Base-by-base conservation (phyloP, 1,140 invertebrate species). In the Chymomyza costata region DNA sequence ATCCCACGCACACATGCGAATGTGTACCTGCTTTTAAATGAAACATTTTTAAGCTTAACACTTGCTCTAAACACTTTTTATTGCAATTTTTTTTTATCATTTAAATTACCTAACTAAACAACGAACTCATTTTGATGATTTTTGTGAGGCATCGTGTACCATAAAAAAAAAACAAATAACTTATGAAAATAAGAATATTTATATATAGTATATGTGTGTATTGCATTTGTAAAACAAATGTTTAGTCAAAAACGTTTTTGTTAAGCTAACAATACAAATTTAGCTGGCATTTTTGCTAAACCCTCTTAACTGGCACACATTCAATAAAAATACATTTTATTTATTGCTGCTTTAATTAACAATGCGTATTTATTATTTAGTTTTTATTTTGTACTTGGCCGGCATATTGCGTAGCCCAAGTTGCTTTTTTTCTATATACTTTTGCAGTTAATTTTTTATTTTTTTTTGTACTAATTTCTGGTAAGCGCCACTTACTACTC, bases 101-200 rank as follows among this genome's bases (percentile, higher is more conserved):
- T n/a, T n/a, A n/a, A n/a, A n/a, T n/a, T n/a, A n/a, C n/a, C n/a
- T n/a, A n/a, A n/a, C n/a, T n/a, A 25, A 43, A 55, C 56, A 66
- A 58, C 32, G 15, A 37, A 54, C 34, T 46, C 31, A 61, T 55
- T 76, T 81, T 81, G 74, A 81, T 81, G 74, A 81, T 81, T 81
- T 80, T 81, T 81, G 74, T 81, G 74, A 63, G 60, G 74, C 60
- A 37, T 49, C 65, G 25, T 16, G 14, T 14, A 6, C 2, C 39
- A 14, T 16, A 34, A 31, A 11, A 30, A 11, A 5, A 16, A 7
- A 13, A 47, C 38, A 30, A n/a, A n/a, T n/a, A n/a, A n/a, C n/a
- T n/a, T n/a, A n/a, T n/a, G n/a, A n/a, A n/a, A n/a, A 17, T 38
- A 47, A 35, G n/a, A n/a, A 25, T 8, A 25, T 25, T 25, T 25